Percentiles rank a stretch among this genome's conserved stretches.
Conservation (phyloP, 2,797 vertebrate genomes). For the Trichosurus vulpecula region DNA sequence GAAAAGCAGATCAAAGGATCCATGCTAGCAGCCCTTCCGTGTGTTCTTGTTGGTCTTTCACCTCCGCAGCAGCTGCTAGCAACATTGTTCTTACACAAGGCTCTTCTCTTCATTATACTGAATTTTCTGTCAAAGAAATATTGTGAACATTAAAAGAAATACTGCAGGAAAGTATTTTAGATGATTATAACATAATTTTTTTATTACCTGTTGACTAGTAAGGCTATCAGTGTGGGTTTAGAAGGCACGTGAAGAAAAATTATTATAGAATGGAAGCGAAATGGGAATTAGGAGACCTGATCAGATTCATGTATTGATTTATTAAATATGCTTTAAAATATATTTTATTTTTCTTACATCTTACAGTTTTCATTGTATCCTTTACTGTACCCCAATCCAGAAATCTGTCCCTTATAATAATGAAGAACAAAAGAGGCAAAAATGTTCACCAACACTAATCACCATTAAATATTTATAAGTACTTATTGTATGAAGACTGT, state of each 20-base stretch:
- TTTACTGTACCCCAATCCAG: neutral
- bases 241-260: neutral
- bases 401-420: neutral
- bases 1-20: too few species aligned
- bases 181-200: neutral
- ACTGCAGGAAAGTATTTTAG: neutral
- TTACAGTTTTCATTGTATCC: neutral
- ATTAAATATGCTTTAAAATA: neutral
- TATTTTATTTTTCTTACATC: neutral
- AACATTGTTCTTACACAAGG: too few species aligned
- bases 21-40: too few species aligned
- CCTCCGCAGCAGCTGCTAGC: too few species aligned
- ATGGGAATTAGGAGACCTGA: neutral
- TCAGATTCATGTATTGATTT: neutral
- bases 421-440: neutral
- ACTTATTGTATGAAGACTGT: neutral
- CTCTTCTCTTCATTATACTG: neutral
- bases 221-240: neutral
- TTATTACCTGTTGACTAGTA: neutral
- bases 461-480: neutral
- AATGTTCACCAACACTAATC: neutral
- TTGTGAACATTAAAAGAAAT: neutral
- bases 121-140: neutral
- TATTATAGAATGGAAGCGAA: neutral
- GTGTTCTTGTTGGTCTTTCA: too few species aligned